Conservation (phyloP, 2,888 invertebrate species). For the Latrodectus hesperus region DNA sequence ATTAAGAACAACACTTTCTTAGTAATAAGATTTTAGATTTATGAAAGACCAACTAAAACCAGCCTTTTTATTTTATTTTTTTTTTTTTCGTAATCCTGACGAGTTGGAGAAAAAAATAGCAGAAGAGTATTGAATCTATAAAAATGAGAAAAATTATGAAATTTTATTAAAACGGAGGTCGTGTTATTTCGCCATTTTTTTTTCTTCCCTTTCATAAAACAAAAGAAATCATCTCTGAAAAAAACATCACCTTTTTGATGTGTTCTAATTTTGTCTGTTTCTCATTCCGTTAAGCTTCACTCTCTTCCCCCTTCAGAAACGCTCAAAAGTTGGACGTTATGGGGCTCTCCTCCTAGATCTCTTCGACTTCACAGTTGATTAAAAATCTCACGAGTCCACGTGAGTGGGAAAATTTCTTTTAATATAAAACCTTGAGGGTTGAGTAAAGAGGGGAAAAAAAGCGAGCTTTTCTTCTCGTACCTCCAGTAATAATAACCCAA, state of each 20-base stretch:
- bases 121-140: neutral
- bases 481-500: constrained; percentile 62
- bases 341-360: constrained; percentile 14
- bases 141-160: constrained; percentile 27
- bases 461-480: constrained; percentile 16
- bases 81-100: neutral
- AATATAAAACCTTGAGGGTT: constrained; percentile 53
- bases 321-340: constrained; percentile 53
- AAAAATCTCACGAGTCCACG: constrained; percentile 46
- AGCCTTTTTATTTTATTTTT: neutral
- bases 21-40: no score
- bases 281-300: constrained; percentile 14
- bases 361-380: constrained; percentile 59
- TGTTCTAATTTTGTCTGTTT: constrained; percentile 61
- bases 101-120: neutral
- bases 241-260: constrained; percentile 57
- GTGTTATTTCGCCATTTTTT: no score
- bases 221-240: neutral
- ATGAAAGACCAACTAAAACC: no score
- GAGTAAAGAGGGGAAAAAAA: constrained; percentile 13
- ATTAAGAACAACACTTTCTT: no score
- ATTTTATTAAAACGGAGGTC: constrained; percentile 60
- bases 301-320: constrained; percentile 13
- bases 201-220: neutral
- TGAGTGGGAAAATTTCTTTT: constrained; percentile 46